These are phyloP conservation scores for Hecatera dysodea DNA, from an alignment of 2,888 invertebrate genomes.

Conservation along the genomic window DNA sequence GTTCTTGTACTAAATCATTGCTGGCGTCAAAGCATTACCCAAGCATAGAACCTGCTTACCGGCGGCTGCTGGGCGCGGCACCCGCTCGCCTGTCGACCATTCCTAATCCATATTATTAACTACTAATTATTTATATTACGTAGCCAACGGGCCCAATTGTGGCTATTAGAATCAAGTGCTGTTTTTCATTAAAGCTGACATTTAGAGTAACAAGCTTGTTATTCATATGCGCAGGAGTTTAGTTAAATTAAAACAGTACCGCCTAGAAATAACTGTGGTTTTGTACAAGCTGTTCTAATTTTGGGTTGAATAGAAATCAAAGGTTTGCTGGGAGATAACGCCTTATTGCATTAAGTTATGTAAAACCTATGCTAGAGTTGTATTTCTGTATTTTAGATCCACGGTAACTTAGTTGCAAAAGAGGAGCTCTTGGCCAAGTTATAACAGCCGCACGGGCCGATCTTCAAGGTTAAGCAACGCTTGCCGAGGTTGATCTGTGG, in stretches of 20 bases:
- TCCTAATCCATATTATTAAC: constrained; percentile 52
- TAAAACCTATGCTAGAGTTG: too few species aligned
- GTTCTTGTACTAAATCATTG: constrained; percentile 59
- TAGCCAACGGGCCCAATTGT: constrained; percentile 39
- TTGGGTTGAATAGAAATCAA: neutral
- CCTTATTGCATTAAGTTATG: too few species aligned
- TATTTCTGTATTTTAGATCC: too few species aligned
- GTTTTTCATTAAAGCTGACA: constrained; percentile 39
- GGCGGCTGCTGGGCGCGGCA: constrained; percentile 52
- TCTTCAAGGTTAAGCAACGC: too few species aligned
- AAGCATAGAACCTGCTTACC: constrained; percentile 51
- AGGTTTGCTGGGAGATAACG: too few species aligned
- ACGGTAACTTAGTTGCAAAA: too few species aligned
- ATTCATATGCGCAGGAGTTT: constrained; percentile 5
- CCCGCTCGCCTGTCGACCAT: constrained; percentile 43
- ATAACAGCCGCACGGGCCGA: too few species aligned
- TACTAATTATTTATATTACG: constrained; percentile 56
- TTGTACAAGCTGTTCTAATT: neutral
- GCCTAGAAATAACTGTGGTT: neutral
- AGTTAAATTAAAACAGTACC: too few species aligned
- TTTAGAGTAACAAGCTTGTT: constrained; percentile 47
- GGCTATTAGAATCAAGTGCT: constrained; percentile 43
- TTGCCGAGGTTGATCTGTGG: too few species aligned
- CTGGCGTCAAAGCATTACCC: constrained; percentile 47
- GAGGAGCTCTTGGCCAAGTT: too few species aligned